phyloP scores from a whole-genome alignment of 1,140 invertebrate genomes.

The Akabosia matsudoensis region DNA sequence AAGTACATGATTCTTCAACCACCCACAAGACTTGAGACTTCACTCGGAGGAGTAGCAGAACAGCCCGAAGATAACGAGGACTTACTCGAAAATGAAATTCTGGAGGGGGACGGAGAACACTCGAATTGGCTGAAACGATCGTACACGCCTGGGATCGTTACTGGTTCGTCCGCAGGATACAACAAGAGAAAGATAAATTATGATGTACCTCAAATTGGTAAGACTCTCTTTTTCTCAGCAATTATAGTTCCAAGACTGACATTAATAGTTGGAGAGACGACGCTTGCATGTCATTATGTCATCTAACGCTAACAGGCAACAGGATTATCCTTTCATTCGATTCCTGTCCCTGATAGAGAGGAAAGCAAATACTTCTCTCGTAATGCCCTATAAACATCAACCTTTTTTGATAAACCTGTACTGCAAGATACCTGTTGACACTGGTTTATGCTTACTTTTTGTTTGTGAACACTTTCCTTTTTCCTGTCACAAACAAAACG shows the following conservation, averaged over 20 bases:
- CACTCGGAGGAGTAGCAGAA: background rate
- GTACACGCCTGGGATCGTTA: background rate
- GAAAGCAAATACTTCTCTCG: too few species aligned
- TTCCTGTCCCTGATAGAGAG: too few species aligned
- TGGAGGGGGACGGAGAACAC: background rate
- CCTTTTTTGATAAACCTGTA: background rate
- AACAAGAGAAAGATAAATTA: constrained; percentile 8
- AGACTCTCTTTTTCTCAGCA: background rate
- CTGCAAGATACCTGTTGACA: background rate
- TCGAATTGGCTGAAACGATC: constrained; percentile 3
- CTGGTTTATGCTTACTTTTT: background rate
- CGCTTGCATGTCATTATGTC: too few species aligned
- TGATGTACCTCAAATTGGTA: constrained; percentile 23
- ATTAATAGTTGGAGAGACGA: background rate
- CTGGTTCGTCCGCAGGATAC: background rate
- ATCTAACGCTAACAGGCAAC: too few species aligned
- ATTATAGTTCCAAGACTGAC: background rate
- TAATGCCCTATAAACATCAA: too few species aligned
- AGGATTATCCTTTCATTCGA: too few species aligned
- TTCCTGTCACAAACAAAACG: background rate
- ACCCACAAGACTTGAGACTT: background rate
- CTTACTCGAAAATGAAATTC: constrained; percentile 1
- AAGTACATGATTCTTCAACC: background rate
- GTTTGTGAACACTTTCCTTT: background rate
- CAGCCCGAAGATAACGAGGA: background rate